These are phyloP conservation scores for Tupaia tana DNA, from an alignment of 2,113 vertebrate genomes.

Conservation along the genomic window DNA sequence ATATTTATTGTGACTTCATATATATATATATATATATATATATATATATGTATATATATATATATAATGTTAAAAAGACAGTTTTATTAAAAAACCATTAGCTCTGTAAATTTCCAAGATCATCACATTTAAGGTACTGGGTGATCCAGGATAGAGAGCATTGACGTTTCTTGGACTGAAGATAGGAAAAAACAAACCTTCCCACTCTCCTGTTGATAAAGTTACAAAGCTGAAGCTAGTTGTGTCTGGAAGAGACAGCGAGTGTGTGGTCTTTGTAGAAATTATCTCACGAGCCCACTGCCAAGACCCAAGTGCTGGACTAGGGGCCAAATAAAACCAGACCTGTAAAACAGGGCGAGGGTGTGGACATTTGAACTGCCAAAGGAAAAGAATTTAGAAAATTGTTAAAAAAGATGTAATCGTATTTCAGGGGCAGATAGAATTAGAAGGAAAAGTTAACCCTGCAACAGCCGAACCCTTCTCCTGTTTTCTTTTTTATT, in stretches of 20 bases:
- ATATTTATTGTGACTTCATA: no score
- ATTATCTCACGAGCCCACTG: rapidly evolving
- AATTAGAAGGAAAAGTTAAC: constrained; percentile 50
- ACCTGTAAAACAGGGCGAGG: neutral
- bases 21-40: no score
- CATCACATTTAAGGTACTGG: neutral
- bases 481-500: neutral
- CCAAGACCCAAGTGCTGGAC: neutral
- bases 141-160: neutral
- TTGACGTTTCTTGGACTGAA: neutral
- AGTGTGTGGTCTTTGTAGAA: neutral
- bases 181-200: neutral
- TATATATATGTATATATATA: no score
- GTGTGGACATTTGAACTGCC: neutral
- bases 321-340: constrained; percentile 46
- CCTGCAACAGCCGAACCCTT: neutral
- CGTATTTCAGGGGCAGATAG: constrained; percentile 20
- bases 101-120: neutral
- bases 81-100: neutral
- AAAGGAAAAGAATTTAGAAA: constrained; percentile 21
- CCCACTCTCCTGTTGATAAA: neutral
- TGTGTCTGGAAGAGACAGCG: neutral
- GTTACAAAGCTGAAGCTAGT: constrained; percentile 49
- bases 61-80: neutral
- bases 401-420: constrained; percentile 21